A percentile compares a stretch with the other conserved stretches of the same genome.
These are phyloP conservation scores for Rhamnusium bicolor DNA, from an alignment of 2,888 invertebrate species.

Conservation along the genomic window DNA sequence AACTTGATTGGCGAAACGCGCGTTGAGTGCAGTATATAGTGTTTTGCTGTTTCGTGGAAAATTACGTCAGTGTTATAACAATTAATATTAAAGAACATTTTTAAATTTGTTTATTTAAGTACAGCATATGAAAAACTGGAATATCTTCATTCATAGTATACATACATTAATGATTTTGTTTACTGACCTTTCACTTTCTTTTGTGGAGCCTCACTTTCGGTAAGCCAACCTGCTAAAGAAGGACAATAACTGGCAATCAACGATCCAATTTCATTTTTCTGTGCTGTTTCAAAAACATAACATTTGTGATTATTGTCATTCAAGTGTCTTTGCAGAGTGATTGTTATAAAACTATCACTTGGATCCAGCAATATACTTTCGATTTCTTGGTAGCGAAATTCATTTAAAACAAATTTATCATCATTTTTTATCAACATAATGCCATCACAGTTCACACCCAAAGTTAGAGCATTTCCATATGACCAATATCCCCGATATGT, in stretches of 20 bases:
- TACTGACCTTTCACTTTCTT: slow-evolving; percentile 73
- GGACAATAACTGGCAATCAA: slow-evolving; percentile 94
- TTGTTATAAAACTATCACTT: slow-evolving; percentile 92
- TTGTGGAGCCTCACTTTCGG: slow-evolving; percentile 80
- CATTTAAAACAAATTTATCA: slow-evolving; percentile 92
- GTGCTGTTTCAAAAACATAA: slow-evolving; percentile 92
- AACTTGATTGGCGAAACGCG: no score
- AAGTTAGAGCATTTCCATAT: slow-evolving; percentile 82
- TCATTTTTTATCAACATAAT: slow-evolving; percentile 92
- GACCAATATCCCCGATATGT: slow-evolving; percentile 96
- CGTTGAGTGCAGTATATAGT: no score
- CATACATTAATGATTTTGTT: background rate
- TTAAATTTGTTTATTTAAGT: no score
- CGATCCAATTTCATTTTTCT: slow-evolving; percentile 93
- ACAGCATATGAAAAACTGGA: no score
- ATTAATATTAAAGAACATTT: no score
- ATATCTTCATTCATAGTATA: no score
- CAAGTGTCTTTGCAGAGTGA: slow-evolving; percentile 84
- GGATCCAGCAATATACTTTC: slow-evolving; percentile 94
- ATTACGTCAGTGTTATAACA: no score
- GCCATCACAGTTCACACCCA: slow-evolving; percentile 93
- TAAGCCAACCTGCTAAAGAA: slow-evolving; percentile 85
- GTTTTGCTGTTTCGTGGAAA: no score
- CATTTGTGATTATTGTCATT: slow-evolving; percentile 84
- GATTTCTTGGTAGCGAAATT: slow-evolving; percentile 90